Evolutionary conservation across 1,140 invertebrate genomes (phyloP), one percentile per base, ranked within the genome.

Genomic region (Dendroctonus valens): DNA sequence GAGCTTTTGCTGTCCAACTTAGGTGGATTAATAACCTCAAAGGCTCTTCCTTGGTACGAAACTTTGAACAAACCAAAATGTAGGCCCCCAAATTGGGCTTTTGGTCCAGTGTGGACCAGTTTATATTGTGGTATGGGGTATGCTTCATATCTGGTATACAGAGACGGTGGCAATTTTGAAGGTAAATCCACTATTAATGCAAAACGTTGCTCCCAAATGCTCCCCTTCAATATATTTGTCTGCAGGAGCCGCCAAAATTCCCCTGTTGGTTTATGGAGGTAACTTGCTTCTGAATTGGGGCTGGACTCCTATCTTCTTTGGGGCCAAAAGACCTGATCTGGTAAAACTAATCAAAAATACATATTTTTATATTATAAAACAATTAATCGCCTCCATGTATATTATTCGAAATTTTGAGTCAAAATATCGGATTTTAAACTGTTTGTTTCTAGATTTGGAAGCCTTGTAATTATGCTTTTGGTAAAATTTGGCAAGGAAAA

Each of bases 281-380:
- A 92, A 94, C 75, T 79, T 96, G 52, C 83, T 86, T 0, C 78
- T 95, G 0, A 96, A 95, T 77, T 94, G 91, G 90, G 83, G 86
- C 0, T 96, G 92, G 92, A 86, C 90, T 2, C 92, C 91, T 6
- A 85, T 95, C 12, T 95, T 95, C 79, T 95, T 95, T 79, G 87
- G 87, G 50, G 70, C 81, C 38, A 87, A 88, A 64, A 86, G 87
- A 68, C 81, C 91, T 5, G 89, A 91, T 80, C 83, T 85, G 84
- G 92, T 92, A 5, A 67, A 26, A 26, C 26, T 26, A 26, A 26
- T n/a, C n/a, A 26, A 26, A 26, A 26, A 26, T 26, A 3, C 26
- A n/a, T n/a, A n/a, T n/a, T n/a, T 26, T 26, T 26, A 26, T 26
- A 26, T 3, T 26, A 26, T 26, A 2, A 26, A 26, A 26, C 26